Evolutionary conservation across 2,888 invertebrate species (phyloP), one percentile per base, ranked within the genome.

Genomic region (Apoderus coryli): DNA sequence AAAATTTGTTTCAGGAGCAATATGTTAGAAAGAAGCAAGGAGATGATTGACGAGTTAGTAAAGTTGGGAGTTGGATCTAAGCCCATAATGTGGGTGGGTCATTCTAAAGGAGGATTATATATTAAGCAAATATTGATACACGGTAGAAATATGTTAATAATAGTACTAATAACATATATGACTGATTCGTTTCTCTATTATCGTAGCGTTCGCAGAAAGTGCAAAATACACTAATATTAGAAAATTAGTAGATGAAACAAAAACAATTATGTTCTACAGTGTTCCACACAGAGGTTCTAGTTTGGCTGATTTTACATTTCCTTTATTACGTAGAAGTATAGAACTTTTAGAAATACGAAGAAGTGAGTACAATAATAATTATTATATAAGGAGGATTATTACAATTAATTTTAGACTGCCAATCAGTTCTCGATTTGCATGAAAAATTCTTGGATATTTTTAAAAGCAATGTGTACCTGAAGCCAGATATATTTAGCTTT

Each of bases 71-170:
- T 79, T 29, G 75, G 78, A 1, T 63, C 67, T 29, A 56, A 67
- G 39, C 88, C 88, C 0, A 74, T 89, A 31, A 64, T 89, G 10
- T 89, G 86, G 81, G 80, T 89, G 3, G 76, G 75, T 0, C 76
- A 76, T 53, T 89, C 88, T 1, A 88, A 89, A 59, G 90, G 90
- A 3, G 89, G 88, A 0, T 59, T 89, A 1, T 76, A 82, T 43
- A 76, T 86, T 12, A 89, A 89, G 50, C 77, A 85, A 55, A 77
- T 88, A 31, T 67, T 85, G 25, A 67, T 76, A 15, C 69, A 76
- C 57, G 72, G 74, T 73, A 59, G 44, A 46, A 24, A 24, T 10
- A 7, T 15, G 9, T 29, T 14, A 16, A 22, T n/a, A 19, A 11
- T 13, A 16, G 10, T 10, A 23, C n/a, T 4, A n/a, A n/a, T n/a